Evolutionary conservation across 2,888 invertebrate genomes (phyloP), one percentile per base, ranked within the genome.

Genomic region (Orchesellides sinensis): DNA sequence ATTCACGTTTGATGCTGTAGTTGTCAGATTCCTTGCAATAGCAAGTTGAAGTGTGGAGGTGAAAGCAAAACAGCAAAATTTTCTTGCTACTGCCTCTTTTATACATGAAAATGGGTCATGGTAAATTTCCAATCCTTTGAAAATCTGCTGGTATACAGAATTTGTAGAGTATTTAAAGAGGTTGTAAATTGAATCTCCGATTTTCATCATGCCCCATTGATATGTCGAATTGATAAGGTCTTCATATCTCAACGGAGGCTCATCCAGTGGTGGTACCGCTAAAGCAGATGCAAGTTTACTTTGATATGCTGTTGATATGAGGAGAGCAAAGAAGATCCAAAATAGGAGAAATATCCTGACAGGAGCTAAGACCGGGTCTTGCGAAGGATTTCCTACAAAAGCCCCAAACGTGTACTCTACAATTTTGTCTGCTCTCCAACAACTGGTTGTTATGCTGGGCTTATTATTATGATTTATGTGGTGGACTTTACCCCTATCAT

Each of bases 1-100:
- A n/a, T 17, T 21, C 29, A 35, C 17, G 40, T 10, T 40, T 5
- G 40, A 14, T 8, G 14, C 40, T 1, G 17, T 49, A 8, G 1
- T n/a, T 19, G 23, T 66, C 25, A 69, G 19, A 35, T 69, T 69
- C 52, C 54, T 52, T 19, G 29, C 69, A 2, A 27, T 14, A 29
- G 14, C 12, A 8, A 29, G 29, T 12, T 29, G 52, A 5, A 69
- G 27, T 10, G 17, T 32, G 5, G 54, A 29, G 14, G 27, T 52
- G 10, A 25, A 52, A 17, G 27, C 29, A 29, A 69, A 32, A n/a
- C 69, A 69, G 29, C 54, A 35, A 32, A 69, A 25, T 54, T 27
- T 49, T 8, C 17, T 17, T 10, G 25, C 3, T 19, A 49, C 49
- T 1, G 56, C 14, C 23, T 56, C 27, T 12, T 56, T 56, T 1